A percentile compares a stretch with the other conserved stretches of the same genome.
These are phyloP conservation scores for Drosophila lacertosa DNA, from an alignment of 1,140 invertebrate genomes.

Conservation along the genomic window DNA sequence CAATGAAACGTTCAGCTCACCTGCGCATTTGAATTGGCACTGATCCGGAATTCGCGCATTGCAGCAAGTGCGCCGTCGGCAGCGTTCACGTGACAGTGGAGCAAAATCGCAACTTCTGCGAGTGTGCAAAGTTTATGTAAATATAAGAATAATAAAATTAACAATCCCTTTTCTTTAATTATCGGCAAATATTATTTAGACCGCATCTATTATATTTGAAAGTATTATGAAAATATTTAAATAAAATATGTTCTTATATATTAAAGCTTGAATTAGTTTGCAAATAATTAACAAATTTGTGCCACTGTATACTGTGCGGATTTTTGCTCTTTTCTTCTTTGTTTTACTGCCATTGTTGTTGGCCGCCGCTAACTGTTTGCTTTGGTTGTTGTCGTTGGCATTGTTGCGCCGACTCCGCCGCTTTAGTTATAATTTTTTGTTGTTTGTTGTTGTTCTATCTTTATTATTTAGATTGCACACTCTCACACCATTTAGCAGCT, in stretches of 20 bases:
- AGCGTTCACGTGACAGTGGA: slow-evolving; percentile 39
- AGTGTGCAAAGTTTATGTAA: no score
- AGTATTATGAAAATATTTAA: no score
- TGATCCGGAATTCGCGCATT: slow-evolving; percentile 63
- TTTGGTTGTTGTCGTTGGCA: slow-evolving; percentile 29
- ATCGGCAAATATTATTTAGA: no score
- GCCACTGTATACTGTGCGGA: slow-evolving; percentile 28
- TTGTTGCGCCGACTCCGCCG: slow-evolving; percentile 36
- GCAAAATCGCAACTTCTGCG: not conserved
- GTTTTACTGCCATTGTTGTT: slow-evolving; percentile 25
- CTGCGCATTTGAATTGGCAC: slow-evolving; percentile 75
- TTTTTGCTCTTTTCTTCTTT: slow-evolving; percentile 36
- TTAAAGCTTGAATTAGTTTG: no score
- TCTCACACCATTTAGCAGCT: slow-evolving; percentile 30
- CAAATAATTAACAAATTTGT: not conserved
- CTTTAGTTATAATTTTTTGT: slow-evolving; percentile 65
- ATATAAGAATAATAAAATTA: no score
- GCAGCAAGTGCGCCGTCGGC: slow-evolving; percentile 51
- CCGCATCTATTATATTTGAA: no score
- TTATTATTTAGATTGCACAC: slow-evolving; percentile 70
- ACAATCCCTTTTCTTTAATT: no score
- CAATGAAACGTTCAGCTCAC: slow-evolving; percentile 66
- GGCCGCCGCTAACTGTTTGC: slow-evolving; percentile 61
- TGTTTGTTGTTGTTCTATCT: slow-evolving; percentile 52
- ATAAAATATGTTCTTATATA: no score